A percentile compares a stretch with the other conserved stretches of the same genome.
These are phyloP conservation scores for Mormyrus lacerda DNA, from an alignment of 2,113 vertebrate genomes.

Conservation along the genomic window DNA sequence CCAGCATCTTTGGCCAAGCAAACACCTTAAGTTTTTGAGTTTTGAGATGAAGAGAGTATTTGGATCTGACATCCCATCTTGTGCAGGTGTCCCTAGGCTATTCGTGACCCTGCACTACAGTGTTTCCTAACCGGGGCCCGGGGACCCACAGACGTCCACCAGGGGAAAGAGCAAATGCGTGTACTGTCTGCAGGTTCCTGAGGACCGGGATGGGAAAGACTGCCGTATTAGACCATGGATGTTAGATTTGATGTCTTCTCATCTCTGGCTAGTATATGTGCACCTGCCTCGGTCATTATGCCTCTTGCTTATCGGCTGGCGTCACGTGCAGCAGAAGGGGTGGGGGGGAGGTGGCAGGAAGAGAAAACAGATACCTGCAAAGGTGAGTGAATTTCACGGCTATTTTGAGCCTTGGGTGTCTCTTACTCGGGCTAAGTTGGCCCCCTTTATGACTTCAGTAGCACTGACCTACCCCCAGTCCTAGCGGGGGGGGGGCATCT, in stretches of 20 bases:
- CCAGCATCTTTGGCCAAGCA: not conserved
- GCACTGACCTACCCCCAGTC: not conserved
- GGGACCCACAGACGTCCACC: not conserved
- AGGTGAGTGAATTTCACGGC: constrained; percentile 10
- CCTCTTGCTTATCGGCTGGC: not conserved
- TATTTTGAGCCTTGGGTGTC: constrained; percentile 18
- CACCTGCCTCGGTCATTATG: not conserved
- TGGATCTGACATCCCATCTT: not conserved
- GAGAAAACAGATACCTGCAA: constrained; percentile 19
- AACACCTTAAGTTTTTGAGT: not conserved
- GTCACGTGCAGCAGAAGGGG: not conserved
- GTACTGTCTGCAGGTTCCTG: not conserved
- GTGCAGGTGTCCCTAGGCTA: not conserved
- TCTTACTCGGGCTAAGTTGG: constrained; percentile 7
- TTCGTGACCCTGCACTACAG: not conserved
- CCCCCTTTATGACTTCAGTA: not conserved
- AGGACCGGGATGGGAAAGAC: not conserved
- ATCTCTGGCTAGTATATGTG: not conserved
- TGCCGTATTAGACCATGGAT: not conserved
- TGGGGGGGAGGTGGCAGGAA: not conserved
- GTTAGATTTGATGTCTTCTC: not conserved
- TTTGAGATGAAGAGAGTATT: not conserved
- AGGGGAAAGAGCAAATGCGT: not conserved
- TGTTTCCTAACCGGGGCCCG: not conserved
- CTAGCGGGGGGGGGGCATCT: not conserved